Percentiles rank a stretch among this genome's conserved stretches.
Conservation (phyloP, 2,113 vertebrate genomes). For the Callaeas wilsoni region DNA sequence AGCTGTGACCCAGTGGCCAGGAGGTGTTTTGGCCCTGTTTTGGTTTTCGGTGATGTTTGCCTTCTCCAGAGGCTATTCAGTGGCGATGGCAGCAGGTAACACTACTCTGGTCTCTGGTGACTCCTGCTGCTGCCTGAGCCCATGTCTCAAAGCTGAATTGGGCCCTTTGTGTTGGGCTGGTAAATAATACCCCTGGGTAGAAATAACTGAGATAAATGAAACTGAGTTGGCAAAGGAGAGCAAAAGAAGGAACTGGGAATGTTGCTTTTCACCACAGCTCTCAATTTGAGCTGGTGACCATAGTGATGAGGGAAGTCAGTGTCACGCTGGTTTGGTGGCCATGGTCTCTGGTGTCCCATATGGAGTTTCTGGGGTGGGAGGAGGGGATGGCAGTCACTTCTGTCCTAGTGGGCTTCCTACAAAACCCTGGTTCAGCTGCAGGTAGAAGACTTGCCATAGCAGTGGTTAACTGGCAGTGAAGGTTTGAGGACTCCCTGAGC, state of each 20-base stretch:
- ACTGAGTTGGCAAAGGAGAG: neutral
- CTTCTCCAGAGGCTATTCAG: neutral
- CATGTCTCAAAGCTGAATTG: neutral
- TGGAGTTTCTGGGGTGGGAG: neutral
- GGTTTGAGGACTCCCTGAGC: neutral
- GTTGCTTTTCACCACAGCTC: neutral
- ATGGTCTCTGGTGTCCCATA: neutral
- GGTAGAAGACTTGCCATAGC: neutral
- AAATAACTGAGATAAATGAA: constrained; percentile 9
- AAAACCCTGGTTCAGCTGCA: neutral
- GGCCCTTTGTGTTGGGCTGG: constrained; percentile 13
- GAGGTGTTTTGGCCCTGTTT: neutral
- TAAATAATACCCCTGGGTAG: constrained; percentile 40
- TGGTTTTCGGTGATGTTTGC: neutral
- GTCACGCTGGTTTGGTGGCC: neutral
- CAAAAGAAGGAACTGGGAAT: constrained; percentile 4
- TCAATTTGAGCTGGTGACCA: neutral
- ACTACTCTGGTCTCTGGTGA: neutral
- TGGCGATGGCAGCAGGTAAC: neutral
- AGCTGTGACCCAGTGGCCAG: neutral
- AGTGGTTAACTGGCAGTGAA: neutral
- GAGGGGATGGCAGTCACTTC: neutral
- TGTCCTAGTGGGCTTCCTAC: neutral
- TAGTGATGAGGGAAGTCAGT: neutral
- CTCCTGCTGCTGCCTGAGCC: neutral